phyloP scores from a whole-genome alignment of 2,113 vertebrate genomes.

The Hypocryptadius cinnamomeus region DNA sequence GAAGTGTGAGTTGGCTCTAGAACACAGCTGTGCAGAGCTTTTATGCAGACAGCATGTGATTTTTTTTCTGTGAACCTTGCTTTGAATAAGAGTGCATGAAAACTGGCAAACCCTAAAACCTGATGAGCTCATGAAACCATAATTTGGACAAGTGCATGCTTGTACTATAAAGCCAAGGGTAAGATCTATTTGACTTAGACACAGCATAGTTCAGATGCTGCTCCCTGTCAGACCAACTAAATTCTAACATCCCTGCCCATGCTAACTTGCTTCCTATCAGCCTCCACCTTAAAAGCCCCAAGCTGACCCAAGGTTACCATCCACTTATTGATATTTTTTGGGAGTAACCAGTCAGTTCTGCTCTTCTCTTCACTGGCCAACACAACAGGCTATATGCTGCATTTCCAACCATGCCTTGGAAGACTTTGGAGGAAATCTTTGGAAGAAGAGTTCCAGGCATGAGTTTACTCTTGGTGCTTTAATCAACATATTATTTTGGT shows the following conservation, averaged over 20 bases:
- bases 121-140: neutral
- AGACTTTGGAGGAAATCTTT: neutral
- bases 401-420: neutral
- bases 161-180: neutral
- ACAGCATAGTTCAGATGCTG: neutral
- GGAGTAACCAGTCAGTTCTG: neutral
- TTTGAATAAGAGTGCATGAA: neutral
- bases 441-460: neutral
- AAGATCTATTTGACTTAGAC: neutral
- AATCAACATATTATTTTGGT: neutral
- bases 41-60: neutral
- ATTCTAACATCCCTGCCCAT: neutral
- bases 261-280: neutral
- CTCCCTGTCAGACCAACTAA: neutral
- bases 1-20: neutral
- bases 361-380: neutral
- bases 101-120: neutral
- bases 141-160: neutral
- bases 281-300: neutral
- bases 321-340: neutral
- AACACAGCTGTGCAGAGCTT: neutral
- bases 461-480: neutral
- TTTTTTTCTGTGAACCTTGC: neutral
- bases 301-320: neutral
- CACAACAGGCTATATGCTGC: neutral